Conservation (phyloP, 2,888 invertebrate species). For the Vesta saturnalis region DNA sequence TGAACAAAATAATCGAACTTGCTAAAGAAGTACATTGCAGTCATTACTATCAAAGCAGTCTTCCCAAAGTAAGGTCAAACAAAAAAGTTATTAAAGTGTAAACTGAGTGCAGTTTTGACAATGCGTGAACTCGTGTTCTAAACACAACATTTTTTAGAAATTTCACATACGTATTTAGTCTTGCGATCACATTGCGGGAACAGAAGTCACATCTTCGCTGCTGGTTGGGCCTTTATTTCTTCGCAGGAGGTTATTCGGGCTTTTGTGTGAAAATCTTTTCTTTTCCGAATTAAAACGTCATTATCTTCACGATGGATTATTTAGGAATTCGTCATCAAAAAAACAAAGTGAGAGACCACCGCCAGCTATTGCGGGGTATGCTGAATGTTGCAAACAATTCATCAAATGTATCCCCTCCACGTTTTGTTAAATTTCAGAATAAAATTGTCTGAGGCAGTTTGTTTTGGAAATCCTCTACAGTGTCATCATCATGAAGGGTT, state of each 20-base stretch:
- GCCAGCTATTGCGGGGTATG: constrained; percentile 12
- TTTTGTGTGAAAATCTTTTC: constrained; percentile 11
- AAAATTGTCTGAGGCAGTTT: constrained; percentile 47
- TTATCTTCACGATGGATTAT: constrained; percentile 21
- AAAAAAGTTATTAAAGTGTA: too few relatives aligned
- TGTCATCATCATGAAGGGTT: constrained; percentile 37
- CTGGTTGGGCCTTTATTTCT: too few relatives aligned
- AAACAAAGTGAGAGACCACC: constrained; percentile 12
- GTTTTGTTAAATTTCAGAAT: constrained; percentile 49
- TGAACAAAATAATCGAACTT: too few relatives aligned
- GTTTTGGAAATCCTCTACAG: constrained; percentile 30
- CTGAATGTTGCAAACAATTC: constrained; percentile 18
- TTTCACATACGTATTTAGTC: constrained; percentile 13
- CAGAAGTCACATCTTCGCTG: too few relatives aligned
- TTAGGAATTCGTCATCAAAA: constrained; percentile 27
- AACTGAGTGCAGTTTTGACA: neutral
- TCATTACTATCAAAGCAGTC: too few relatives aligned
- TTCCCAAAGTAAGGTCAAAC: too few relatives aligned
- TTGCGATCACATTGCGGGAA: neutral
- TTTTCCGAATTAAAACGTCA: constrained; percentile 6
- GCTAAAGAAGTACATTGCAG: too few relatives aligned
- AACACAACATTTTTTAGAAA: neutral
- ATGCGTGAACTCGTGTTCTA: constrained; percentile 5
- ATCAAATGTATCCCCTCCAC: constrained; percentile 44
- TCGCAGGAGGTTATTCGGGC: too few relatives aligned